phyloP scores from a whole-genome alignment of 2,888 invertebrate species.

The Thymelicus sylvestris region DNA sequence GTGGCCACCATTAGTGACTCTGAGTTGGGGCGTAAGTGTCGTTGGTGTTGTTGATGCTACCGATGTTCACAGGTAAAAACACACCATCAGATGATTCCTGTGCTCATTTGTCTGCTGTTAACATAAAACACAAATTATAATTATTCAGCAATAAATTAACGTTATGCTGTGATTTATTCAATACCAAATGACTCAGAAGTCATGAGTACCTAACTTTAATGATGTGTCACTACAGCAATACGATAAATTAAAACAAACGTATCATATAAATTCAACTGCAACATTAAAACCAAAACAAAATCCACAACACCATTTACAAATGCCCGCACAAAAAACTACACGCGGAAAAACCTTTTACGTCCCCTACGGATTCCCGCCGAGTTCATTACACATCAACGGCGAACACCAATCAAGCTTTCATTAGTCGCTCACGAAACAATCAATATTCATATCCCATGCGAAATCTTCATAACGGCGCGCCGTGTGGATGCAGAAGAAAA shows the following conservation, averaged over 20 bases:
- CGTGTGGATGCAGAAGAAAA: conserved; percentile 57
- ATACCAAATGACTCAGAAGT: no score
- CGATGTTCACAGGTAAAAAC: no score
- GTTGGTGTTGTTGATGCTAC: no score
- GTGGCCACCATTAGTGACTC: no score
- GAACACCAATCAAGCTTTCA: conserved; percentile 81
- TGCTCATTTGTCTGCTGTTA: no score
- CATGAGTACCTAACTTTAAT: no score
- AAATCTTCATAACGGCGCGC: conserved; percentile 70
- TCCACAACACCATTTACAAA: conserved; percentile 29
- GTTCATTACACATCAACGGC: conserved; percentile 74
- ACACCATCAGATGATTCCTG: no score
- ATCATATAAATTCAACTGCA: conserved; percentile 20
- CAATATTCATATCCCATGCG: conserved; percentile 84
- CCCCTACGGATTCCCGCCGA: conserved; percentile 52
- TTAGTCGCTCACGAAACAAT: conserved; percentile 75
- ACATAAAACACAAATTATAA: no score
- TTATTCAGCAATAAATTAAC: no score
- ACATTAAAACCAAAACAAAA: conserved; percentile 38
- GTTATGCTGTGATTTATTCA: no score
- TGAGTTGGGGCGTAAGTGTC: no score
- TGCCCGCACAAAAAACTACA: conserved; percentile 35
- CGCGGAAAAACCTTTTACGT: conserved; percentile 60
- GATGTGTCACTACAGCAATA: conserved; percentile 1
- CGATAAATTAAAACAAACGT: conserved; percentile 11